Percentiles rank a stretch among this genome's conserved stretches.
Evolutionary conservation across 2,797 vertebrate species (phyloP).

Genomic region (Helicolenus hilgendorfi): DNA sequence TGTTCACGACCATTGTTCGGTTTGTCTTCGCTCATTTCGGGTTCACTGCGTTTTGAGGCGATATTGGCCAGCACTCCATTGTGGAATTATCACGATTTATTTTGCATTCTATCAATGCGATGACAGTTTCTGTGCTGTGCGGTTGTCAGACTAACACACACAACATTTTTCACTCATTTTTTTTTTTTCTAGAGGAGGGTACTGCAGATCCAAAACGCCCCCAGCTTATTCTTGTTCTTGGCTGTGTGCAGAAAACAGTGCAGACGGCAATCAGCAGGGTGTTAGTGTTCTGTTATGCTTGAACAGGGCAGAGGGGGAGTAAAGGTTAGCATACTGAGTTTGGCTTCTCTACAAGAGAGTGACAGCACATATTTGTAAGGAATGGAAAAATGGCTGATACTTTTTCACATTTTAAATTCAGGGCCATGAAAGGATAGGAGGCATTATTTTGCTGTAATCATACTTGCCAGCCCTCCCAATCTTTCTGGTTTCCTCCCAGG

Average conservation of each 20-base stretch:
- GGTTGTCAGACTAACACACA: slow-evolving; percentile 36
- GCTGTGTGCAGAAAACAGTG: slow-evolving; percentile 24
- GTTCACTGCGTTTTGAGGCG: background rate
- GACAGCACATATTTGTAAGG: background rate
- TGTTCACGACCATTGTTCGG: slow-evolving; percentile 6
- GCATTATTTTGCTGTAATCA: background rate
- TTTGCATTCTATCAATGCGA: slow-evolving; percentile 21
- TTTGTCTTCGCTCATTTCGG: slow-evolving; percentile 32
- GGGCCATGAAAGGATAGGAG: background rate
- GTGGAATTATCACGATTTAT: slow-evolving; percentile 53
- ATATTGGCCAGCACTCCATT: background rate
- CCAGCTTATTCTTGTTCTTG: slow-evolving; percentile 42
- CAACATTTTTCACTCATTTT: slow-evolving; percentile 34
- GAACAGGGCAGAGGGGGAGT: background rate
- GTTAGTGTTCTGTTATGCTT: slow-evolving; percentile 10
- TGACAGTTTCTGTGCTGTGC: slow-evolving; percentile 10
- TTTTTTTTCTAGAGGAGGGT: slow-evolving; percentile 17
- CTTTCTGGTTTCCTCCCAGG: too few relatives aligned
- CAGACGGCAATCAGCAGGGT: slow-evolving; percentile 18
- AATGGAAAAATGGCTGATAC: background rate
- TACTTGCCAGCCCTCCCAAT: too few relatives aligned
- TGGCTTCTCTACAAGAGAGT: background rate
- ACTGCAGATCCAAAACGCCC: slow-evolving; percentile 10
- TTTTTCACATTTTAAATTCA: background rate
- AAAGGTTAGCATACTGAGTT: slow-evolving; percentile 1